These are phyloP conservation scores for Rhabdomys pumilio DNA, from an alignment of 2,797 vertebrate genomes.

Conservation along the genomic window DNA sequence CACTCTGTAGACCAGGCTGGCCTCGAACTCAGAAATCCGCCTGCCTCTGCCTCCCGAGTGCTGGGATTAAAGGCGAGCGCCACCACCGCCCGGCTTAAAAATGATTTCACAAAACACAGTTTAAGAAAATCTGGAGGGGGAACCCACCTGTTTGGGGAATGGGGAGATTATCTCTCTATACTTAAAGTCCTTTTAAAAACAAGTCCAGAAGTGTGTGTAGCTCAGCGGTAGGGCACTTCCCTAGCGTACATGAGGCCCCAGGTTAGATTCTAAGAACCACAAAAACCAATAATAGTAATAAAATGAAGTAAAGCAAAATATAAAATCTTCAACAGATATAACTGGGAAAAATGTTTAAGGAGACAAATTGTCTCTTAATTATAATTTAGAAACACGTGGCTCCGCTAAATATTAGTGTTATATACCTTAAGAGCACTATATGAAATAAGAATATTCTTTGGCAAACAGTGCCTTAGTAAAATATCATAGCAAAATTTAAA, in stretches of 20 bases:
- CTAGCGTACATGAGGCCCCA: not conserved
- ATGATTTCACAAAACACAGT: constrained; percentile 39
- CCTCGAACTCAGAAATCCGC: too few species aligned
- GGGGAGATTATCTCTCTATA: constrained; percentile 45
- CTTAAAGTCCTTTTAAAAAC: constrained; percentile 14
- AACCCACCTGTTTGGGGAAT: not conserved
- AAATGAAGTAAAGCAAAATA: not conserved
- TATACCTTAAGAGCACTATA: constrained; percentile 58
- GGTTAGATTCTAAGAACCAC: not conserved
- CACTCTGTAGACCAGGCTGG: too few species aligned
- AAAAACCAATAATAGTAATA: not conserved
- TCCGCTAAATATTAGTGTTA: constrained; percentile 31
- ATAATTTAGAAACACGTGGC: constrained; percentile 44
- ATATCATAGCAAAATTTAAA: constrained; percentile 82
- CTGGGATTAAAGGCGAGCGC: too few species aligned
- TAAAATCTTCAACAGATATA: constrained; percentile 49
- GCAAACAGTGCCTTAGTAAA: constrained; percentile 83
- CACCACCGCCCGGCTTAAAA: too few species aligned
- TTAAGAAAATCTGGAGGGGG: constrained; percentile 42
- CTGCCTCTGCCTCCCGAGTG: too few species aligned
- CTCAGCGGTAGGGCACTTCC: not conserved
- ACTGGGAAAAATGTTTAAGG: constrained; percentile 49
- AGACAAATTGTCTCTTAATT: constrained; percentile 51
- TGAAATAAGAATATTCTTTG: constrained; percentile 67
- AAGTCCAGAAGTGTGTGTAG: not conserved